Base-by-base conservation (phyloP, 92 coral and sea anemone species). In the Hydrozoanthus gracilis region DNA sequence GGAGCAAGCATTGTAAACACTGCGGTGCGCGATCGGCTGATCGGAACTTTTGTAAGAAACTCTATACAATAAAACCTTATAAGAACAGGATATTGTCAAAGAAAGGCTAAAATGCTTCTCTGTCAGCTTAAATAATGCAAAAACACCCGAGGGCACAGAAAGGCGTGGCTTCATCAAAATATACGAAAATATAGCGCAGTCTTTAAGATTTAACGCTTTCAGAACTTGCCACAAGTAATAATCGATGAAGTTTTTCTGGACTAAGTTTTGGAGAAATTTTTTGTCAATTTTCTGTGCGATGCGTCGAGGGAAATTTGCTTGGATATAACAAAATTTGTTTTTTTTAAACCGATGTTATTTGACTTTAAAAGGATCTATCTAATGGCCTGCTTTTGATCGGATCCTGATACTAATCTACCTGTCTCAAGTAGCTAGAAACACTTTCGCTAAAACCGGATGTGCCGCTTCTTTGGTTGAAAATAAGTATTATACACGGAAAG, bases 81-180 rank as follows among this genome's bases (percentile, higher is more conserved):
- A 64, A 65, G 75, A 50, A 14, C 73, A 80, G 85, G 74, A 80
- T 80, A 80, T 80, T 80, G 85, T 51, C 85, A 48, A 51, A 80
- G 85, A 65, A 74, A 80, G 56, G 12, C 61, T 17, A 18, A 65
- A 49, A 65, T 49, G 17, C 18, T 10, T 16, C 44, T 51, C 16
- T 54, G 82, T 52, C 82, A 76, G 62, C 13, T 79, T 64, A 9
- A 64, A 80, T 79, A 79, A 66, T 49, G 39, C 85, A 80, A 49
- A 66, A 51, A n/a, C 74, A 76, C 85, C 85, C n/a, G 75, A 64
- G 73, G 85, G 85, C 73, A 67, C 20, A 62, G 50, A 8, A 52
- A 20, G 55, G 85, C 60, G 85, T 47, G 12, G 44, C 64, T 64
- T 48, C 51, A 61, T 78, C 61, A 17, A 61, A 78, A 78, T 46